Evolutionary conservation across 2,113 vertebrate species (phyloP), one percentile per base, ranked within the genome.

Genomic region (Tachysurus fulvidraco): DNA sequence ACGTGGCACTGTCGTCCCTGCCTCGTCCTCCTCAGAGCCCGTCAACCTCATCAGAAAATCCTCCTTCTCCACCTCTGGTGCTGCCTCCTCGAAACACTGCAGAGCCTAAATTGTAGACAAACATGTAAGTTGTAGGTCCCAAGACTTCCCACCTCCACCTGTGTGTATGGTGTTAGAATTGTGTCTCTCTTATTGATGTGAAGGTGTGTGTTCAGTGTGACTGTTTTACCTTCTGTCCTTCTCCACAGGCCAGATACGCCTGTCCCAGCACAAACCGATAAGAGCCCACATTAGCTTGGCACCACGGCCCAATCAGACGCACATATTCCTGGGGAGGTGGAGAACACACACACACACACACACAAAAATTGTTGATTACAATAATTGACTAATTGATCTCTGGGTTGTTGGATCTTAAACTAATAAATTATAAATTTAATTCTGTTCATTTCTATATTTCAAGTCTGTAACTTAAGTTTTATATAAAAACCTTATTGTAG

Each of bases 251-350:
- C 0, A 99, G 95, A 92, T 98, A 97, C 91, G 97, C 98, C 13
- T 97, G 95, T 71, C 96, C 98, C 93, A 99, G 94, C 94, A 99
- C 95, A 93, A 99, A 99, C 9, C 95, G 94, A 81, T 96, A 97
- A 80, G 98, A 98, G 30, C 98, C 98, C 65, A 97, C 95, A 83
- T 98, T 99, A 85, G 97, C 95, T 12, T 98, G 97, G 93, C 98
- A 99, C 97, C 97, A 99, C 0, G 97, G 95, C 83, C 96, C 94
- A 21, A 97, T 94, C 81, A 98, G 94, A 9, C 97, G 94, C 81
- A 98, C 96, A 62, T 98, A 98, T 81, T 99, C 97, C 98, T 99
- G 46, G 46, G 46, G 46, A 50, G 36, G 36, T 36, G 36, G 14
- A 0, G 50, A 87, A 84, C 2, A 76, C 9, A 69, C 28, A 69